These are phyloP conservation scores for Pterobdella sp. DNA, from an alignment of 2,888 invertebrate species.

Conservation along the genomic window DNA sequence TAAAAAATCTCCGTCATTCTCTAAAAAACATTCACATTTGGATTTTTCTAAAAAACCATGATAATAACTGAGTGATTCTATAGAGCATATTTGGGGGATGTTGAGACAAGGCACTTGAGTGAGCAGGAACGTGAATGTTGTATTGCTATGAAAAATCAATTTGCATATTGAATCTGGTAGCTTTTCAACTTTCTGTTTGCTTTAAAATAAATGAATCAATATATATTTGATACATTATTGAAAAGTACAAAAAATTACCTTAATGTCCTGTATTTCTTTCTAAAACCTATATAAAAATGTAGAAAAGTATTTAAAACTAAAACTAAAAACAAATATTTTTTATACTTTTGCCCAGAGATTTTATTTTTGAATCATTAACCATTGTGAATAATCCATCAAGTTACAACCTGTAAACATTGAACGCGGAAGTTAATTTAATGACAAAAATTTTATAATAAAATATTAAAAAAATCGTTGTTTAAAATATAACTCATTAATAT, in stretches of 20 bases:
- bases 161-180: constrained; percentile 17
- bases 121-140: constrained; percentile 10
- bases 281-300: not conserved
- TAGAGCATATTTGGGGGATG: not conserved
- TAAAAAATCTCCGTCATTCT: constrained; percentile 25
- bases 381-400: too few relatives aligned
- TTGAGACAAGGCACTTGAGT: not conserved
- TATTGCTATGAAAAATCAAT: constrained; percentile 23
- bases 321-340: not conserved
- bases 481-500: too few relatives aligned
- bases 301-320: not conserved
- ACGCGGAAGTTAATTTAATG: too few relatives aligned
- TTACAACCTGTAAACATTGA: too few relatives aligned
- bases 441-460: too few relatives aligned
- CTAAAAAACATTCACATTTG: not conserved
- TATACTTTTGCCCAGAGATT: not conserved
- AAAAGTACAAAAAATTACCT: not conserved
- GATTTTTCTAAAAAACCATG: constrained; percentile 14
- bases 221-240: not conserved
- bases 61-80: constrained; percentile 15
- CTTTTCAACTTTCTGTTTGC: not conserved
- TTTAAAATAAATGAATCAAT: not conserved
- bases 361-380: not conserved
- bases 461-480: too few relatives aligned
- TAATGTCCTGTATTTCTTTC: not conserved